These are phyloP conservation scores for Ophraella communa DNA, from an alignment of 2,888 invertebrate genomes.

Conservation along the genomic window DNA sequence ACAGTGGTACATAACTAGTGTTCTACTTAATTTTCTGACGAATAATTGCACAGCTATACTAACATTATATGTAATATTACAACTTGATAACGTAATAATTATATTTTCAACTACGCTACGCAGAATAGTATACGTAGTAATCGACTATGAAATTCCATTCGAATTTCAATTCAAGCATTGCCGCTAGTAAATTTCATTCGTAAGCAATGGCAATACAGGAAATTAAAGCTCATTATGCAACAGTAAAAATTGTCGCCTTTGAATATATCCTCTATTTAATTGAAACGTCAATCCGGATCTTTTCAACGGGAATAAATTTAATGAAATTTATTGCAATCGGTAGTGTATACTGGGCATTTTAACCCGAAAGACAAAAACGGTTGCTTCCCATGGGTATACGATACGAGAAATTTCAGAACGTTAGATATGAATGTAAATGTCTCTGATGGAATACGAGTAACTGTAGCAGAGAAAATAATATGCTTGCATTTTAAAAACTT, in stretches of 20 bases:
- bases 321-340: neutral
- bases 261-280: neutral
- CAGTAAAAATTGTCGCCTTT: neutral
- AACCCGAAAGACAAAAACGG: neutral
- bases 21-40: too few relatives aligned
- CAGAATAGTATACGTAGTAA: too few relatives aligned
- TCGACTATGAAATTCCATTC: too few relatives aligned
- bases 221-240: neutral
- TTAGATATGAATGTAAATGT: slow-evolving; percentile 10
- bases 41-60: too few relatives aligned
- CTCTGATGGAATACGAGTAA: slow-evolving; percentile 11
- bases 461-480: slow-evolving; percentile 9
- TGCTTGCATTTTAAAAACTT: neutral
- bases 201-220: neutral
- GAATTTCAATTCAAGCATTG: too few relatives aligned
- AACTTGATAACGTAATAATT: too few relatives aligned
- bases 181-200: neutral
- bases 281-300: neutral
- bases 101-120: too few relatives aligned
- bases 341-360: neutral
- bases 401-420: slow-evolving; percentile 5
- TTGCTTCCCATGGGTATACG: neutral
- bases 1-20: too few relatives aligned
- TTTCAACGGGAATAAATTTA: neutral
- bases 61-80: too few relatives aligned